Evolutionary conservation across 2,888 invertebrate species (phyloP), one percentile per base, ranked within the genome.

Genomic region (Eupelmus urozonus): DNA sequence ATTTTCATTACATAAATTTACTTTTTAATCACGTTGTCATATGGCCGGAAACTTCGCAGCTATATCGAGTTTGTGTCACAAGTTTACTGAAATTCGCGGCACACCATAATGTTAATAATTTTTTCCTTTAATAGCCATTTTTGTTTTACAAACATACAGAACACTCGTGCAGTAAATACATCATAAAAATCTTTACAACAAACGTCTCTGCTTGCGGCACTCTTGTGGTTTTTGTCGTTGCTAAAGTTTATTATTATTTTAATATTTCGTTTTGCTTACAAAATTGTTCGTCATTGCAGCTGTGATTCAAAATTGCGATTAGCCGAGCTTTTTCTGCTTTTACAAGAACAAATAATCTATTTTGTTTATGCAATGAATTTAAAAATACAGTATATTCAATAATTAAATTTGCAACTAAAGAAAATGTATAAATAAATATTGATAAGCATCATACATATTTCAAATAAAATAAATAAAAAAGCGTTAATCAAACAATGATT

Each of bases 91-190:
- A 59, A 65, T 65, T 70, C 40, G 49, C 57, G 7, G 18, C 51
- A 45, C 45, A 20, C 51, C n/a, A 45, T 20, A 16, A 51, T 16
- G 9, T 34, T 34, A 34, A 34, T 34, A 34, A 9, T 34, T 34
- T 34, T 34, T 34, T 34, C 3, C 9, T 34, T 34, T n/a, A n/a
- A 45, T 34, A 65, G 9, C 9, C 20, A 29, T 57, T 49, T 13
- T 29, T 57, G 3, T 57, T 18, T 51, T 75, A 75, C 20, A 73
- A 73, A 65, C 45, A 13, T 51, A 65, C 67, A 23, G n/a, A 20
- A 74, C 66, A 75, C 66, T 53, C 60, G 75, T 75, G 67, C 67
- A 60, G n/a, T n/a, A n/a, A 59, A 73, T 25, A 51, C 66, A 49
- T 66, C 57, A 25, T 59, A 75, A 57, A 7, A 45, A 13, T 45